Conservation (phyloP, 2,888 invertebrate genomes). For the Furcula furcula region DNA sequence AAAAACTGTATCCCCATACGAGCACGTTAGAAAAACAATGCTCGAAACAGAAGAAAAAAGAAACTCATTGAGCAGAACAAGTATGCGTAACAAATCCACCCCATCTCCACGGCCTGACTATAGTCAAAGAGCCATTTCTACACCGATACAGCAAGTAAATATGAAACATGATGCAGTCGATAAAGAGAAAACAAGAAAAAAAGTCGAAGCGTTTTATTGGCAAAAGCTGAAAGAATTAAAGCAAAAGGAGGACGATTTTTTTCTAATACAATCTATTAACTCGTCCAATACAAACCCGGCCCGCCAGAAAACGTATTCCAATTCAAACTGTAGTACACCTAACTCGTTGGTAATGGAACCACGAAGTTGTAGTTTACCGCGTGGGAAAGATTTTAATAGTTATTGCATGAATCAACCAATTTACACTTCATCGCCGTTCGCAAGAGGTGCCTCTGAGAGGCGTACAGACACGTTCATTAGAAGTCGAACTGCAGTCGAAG, state of each 20-base stretch:
- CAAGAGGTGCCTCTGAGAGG: slow-evolving; percentile 57
- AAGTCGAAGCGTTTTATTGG: slow-evolving; percentile 86
- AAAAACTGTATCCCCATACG: slow-evolving; percentile 67
- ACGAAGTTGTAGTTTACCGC: slow-evolving; percentile 57
- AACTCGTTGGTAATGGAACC: slow-evolving; percentile 42
- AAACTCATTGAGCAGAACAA: slow-evolving; percentile 53
- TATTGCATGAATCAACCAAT: slow-evolving; percentile 39
- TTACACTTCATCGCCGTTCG: slow-evolving; percentile 46
- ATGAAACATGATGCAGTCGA: slow-evolving; percentile 41
- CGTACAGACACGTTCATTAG: slow-evolving; percentile 61
- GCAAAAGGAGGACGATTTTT: slow-evolving; percentile 82
- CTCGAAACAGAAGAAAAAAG: slow-evolving; percentile 65
- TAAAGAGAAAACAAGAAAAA: slow-evolving; percentile 80
- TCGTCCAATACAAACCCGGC: slow-evolving; percentile 34
- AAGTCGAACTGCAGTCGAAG: slow-evolving; percentile 31
- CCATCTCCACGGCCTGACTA: slow-evolving; percentile 39
- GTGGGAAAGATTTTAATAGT: slow-evolving; percentile 44
- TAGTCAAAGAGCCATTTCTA: slow-evolving; percentile 23
- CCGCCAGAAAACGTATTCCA: slow-evolving; percentile 28
- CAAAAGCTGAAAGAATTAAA: slow-evolving; percentile 84
- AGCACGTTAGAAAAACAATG: slow-evolving; percentile 63
- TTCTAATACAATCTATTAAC: slow-evolving; percentile 48
- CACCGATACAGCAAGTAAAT: slow-evolving; percentile 25
- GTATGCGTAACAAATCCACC: slow-evolving; percentile 38
- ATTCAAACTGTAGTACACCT: slow-evolving; percentile 48